Conservation (phyloP, 2,113 vertebrate genomes). For the Corydoras sp. region DNA sequence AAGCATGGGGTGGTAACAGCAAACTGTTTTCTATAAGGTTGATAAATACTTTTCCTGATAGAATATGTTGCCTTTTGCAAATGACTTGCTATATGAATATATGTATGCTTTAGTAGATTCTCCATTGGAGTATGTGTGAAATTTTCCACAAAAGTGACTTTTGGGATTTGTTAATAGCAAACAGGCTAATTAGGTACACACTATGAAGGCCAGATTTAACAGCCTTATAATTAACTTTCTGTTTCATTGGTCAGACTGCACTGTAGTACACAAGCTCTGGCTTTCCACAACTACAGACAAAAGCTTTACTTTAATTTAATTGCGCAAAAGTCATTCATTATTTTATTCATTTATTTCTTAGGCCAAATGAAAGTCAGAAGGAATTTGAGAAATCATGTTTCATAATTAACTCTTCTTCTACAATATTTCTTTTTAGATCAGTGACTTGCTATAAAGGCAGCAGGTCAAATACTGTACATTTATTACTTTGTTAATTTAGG, state of each 20-base stretch:
- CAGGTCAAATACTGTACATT: no score
- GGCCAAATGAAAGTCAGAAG: not conserved
- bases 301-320: conserved; percentile 12
- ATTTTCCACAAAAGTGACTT: not conserved
- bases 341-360: not conserved
- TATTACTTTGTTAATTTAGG: no score
- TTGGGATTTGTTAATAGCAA: conserved; percentile 10
- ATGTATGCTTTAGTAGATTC: no score
- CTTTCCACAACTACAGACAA: conserved; percentile 9
- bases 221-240: conserved; percentile 34
- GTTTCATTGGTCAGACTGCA: conserved; percentile 22
- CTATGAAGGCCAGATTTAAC: conserved; percentile 29
- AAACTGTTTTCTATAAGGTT: no score
- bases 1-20: no score
- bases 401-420: no score
- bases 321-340: no score
- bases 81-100: no score
- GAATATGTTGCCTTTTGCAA: no score
- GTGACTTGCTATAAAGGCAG: no score
- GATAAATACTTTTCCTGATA: no score
- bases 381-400: not conserved
- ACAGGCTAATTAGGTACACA: conserved; percentile 24
- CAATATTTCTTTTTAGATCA: no score
- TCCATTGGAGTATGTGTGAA: not conserved
- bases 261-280: conserved; percentile 23